phyloP scores from a whole-genome alignment of 2,797 vertebrate genomes.

The Anguilla anguilla region DNA sequence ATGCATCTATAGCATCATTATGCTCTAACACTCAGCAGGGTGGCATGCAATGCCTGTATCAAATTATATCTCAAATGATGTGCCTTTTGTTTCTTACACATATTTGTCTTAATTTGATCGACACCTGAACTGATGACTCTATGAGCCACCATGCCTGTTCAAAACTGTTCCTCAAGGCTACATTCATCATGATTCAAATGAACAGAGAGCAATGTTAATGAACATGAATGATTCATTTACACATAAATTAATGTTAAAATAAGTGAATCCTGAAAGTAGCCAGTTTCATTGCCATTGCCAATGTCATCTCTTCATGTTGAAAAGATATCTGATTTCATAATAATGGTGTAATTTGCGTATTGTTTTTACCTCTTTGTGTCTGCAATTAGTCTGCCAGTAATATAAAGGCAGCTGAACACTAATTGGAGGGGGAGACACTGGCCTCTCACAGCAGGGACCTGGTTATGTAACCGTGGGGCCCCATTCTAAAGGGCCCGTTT shows the following conservation, averaged over 20 bases:
- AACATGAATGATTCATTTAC: not conserved
- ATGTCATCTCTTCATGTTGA: not conserved
- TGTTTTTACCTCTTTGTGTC: not conserved
- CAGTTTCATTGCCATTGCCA: not conserved
- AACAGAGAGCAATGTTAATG: not conserved
- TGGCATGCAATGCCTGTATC: not conserved
- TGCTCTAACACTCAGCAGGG: not conserved
- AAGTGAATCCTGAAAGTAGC: not conserved
- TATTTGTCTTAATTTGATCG: not conserved
- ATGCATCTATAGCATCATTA: not conserved
- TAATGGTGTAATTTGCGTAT: not conserved
- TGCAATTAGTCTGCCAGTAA: not conserved
- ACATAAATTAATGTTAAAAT: not conserved
- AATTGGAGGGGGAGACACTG: not conserved
- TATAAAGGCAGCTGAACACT: not conserved
- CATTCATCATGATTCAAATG: not conserved
- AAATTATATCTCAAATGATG: not conserved
- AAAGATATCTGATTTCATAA: not conserved
- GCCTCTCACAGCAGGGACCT: not conserved
- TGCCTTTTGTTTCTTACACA: not conserved
- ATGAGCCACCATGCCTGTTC: not conserved
- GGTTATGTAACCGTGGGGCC: constrained; percentile 56
- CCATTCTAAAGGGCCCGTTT: constrained; percentile 34
- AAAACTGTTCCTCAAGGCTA: constrained; percentile 2
- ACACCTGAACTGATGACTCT: not conserved